phyloP scores from a whole-genome alignment of 1,140 invertebrate species.

The Drosophila orena region DNA sequence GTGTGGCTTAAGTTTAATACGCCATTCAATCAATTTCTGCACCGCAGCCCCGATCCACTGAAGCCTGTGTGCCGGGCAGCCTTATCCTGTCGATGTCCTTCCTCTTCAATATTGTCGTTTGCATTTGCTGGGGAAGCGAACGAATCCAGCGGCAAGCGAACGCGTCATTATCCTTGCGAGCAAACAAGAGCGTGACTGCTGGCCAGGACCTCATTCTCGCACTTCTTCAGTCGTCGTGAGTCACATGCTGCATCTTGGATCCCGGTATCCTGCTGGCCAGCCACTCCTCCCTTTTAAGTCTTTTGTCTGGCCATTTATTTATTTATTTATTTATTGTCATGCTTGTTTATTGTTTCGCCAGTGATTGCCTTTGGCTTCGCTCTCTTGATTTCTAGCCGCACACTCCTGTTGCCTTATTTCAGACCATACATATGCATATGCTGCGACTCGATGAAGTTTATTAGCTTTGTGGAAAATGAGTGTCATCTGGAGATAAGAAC shows the following conservation, averaged over 20 bases:
- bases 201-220: conserved; percentile 10
- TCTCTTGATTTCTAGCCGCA: conserved; percentile 1
- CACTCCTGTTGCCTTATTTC: neutral
- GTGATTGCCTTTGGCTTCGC: conserved; percentile 65
- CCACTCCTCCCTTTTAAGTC: conserved; percentile 20
- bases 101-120: conserved; percentile 62
- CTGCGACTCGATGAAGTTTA: conserved; percentile 8
- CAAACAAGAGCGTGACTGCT: conserved; percentile 36
- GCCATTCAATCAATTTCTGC: conserved; percentile 73
- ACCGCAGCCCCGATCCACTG: conserved; percentile 3
- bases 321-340: conserved; percentile 80
- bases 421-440: conserved; percentile 2
- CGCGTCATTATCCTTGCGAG: conserved; percentile 73
- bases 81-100: conserved; percentile 40
- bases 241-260: neutral
- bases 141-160: conserved; percentile 22
- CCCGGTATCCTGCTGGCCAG: conserved; percentile 1
- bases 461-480: conserved; percentile 16
- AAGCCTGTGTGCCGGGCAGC: neutral
- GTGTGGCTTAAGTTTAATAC: conserved; percentile 74
- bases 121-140: conserved; percentile 43
- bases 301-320: conserved; percentile 65
- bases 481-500: conserved; percentile 10
- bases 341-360: conserved; percentile 78
- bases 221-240: neutral